Base-by-base conservation (phyloP, 2,113 vertebrate genomes). In the Neodon shergylaensis region DNA sequence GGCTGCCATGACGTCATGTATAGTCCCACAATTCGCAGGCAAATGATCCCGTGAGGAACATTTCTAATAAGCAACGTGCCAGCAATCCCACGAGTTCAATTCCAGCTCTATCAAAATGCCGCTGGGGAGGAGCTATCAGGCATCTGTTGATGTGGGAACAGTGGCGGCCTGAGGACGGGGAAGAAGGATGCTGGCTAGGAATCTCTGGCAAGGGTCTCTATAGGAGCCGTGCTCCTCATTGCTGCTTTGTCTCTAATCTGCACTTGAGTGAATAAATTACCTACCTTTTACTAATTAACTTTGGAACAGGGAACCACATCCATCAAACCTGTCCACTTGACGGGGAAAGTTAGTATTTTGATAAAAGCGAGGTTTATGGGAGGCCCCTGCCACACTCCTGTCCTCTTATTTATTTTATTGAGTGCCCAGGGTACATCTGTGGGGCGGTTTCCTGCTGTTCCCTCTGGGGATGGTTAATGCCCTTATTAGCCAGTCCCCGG, bases 381-480 rank as follows among this genome's bases (percentile, higher is more conserved):
- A 39, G 42, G 39, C 54, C 21, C 65, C 87, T 81, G 78, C 83
- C 52, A 63, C 3, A 13, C n/a, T 89, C 73, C 36, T 85, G 68
- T 87, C 91, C 66, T 31, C 52, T 66, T 70, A 63, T 91, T n/a
- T 78, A 47, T 85, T 88, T 95, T 92, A 72, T 65, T 85, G 74
- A 93, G 82, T 92, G 83, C 79, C 97, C 87, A 94, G 74, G 91
- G 52, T 81, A 73, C 10, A 4, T 44, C 8, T 70, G 39, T 79
- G 39, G 63, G 54, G 52, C 91, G 52, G 70, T 6, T 66, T 87
- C 92, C 4, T 33, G 96, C 98, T 98, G 96, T 79, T 97, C 44
- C 85, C 89, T 54, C 94, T 96, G 96, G 89, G 94, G 91, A 31
- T 2, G 52, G 54, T 89, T 97, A 95, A 98, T 97, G 81, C 74